Percentiles rank a stretch among this genome's conserved stretches.
Evolutionary conservation across 2,888 invertebrate genomes (phyloP).

Genomic region (Esperia sulphurella): DNA sequence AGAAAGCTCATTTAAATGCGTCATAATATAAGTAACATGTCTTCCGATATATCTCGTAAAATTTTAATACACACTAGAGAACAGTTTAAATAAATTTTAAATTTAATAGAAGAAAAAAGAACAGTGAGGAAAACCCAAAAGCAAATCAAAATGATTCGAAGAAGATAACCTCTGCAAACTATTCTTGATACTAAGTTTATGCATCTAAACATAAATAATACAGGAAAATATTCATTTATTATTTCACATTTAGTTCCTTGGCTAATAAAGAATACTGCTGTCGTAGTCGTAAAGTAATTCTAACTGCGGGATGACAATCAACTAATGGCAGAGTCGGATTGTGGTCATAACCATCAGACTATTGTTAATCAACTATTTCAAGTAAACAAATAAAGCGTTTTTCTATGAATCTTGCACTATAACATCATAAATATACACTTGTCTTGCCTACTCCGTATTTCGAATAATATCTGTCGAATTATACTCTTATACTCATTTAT

Average conservation of each 20-base stretch:
- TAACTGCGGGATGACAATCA: slow-evolving; percentile 23
- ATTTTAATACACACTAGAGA: slow-evolving; percentile 13
- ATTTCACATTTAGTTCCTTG: slow-evolving; percentile 14
- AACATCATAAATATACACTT: no score
- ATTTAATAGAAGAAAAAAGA: no score
- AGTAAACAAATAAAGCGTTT: slow-evolving; percentile 2
- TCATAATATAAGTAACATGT: slow-evolving; percentile 41
- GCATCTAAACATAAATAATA: slow-evolving; percentile 1
- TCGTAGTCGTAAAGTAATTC: slow-evolving; percentile 20
- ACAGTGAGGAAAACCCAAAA: no score
- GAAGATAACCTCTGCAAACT: no score
- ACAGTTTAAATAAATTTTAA: slow-evolving; percentile 10
- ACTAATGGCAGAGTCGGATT: slow-evolving; percentile 22
- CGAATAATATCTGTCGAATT: no score
- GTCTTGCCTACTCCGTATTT: no score
- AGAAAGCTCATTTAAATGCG: slow-evolving; percentile 57
- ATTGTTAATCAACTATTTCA: neutral
- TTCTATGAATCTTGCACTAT: no score
- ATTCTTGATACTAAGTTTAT: no score
- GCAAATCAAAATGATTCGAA: no score
- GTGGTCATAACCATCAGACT: slow-evolving; percentile 5
- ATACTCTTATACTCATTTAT: no score
- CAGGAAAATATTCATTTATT: slow-evolving; percentile 12
- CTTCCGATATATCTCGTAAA: slow-evolving; percentile 19
- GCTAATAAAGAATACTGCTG: slow-evolving; percentile 24